A percentile compares a stretch with the other conserved stretches of the same genome.
Evolutionary conservation across 2,888 invertebrate genomes (phyloP).

Genomic region (Dolichomitus sp.): DNA sequence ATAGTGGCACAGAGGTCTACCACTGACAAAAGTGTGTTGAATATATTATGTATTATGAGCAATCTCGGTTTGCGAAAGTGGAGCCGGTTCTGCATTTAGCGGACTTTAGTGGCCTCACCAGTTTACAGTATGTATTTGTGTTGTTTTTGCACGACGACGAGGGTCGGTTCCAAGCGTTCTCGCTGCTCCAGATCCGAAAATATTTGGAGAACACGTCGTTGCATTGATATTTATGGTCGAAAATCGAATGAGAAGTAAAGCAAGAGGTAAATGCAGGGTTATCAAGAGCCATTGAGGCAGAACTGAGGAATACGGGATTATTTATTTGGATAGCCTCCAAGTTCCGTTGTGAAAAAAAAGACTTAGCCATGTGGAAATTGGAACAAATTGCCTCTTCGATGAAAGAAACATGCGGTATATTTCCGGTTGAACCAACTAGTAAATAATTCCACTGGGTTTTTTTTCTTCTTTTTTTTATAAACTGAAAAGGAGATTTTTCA

Average conservation of each 20-base stretch:
- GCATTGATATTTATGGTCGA: constrained; percentile 21
- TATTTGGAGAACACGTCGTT: constrained; percentile 21
- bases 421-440: no score
- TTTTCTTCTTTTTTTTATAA: no score
- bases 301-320: background rate
- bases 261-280: no score
- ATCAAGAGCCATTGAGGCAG: background rate
- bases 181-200: constrained; percentile 30
- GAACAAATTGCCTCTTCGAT: no score
- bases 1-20: background rate
- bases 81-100: constrained; percentile 21
- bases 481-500: no score
- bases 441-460: no score
- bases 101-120: background rate
- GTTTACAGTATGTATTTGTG: constrained; percentile 11
- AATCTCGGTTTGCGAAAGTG: constrained; percentile 43
- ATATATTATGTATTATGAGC: constrained; percentile 15
- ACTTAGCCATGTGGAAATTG: no score
- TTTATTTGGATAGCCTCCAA: background rate
- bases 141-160: background rate
- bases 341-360: background rate
- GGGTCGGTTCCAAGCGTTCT: background rate
- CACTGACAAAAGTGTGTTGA: background rate
- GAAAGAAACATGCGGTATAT: no score
- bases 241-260: constrained; percentile 9